These are phyloP conservation scores for Alectoris magna DNA, from an alignment of 2,797 vertebrate genomes.

Conservation along the genomic window DNA sequence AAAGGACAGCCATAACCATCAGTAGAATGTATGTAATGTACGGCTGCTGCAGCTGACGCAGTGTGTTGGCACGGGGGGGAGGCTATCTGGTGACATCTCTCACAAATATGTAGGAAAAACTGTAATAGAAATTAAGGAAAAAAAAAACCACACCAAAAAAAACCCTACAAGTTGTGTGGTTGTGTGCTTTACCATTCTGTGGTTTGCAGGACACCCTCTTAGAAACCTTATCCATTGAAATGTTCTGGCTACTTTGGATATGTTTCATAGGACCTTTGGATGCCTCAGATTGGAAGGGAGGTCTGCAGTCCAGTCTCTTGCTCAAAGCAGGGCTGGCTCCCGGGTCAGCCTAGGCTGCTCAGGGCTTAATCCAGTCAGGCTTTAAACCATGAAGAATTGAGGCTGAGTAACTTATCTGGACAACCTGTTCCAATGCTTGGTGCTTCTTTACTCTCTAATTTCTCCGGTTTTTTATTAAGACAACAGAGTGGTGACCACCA, in stretches of 20 bases:
- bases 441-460: neutral
- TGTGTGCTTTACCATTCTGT: neutral
- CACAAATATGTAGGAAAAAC: neutral
- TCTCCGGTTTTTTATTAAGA: too few relatives aligned
- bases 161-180: neutral
- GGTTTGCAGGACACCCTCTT: neutral
- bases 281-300: neutral
- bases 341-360: neutral
- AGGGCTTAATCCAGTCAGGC: neutral
- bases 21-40: accelerated
- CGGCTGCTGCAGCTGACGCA: accelerated
- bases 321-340: neutral
- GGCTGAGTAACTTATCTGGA: neutral
- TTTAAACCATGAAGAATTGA: neutral
- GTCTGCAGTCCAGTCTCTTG: neutral
- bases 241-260: neutral
- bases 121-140: neutral
- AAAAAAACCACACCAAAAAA: too few relatives aligned
- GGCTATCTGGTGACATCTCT: neutral
- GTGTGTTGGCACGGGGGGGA: neutral
- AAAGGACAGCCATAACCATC: neutral
- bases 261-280: neutral
- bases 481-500: too few relatives aligned
- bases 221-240: accelerated
- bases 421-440: neutral